Conservation (phyloP, 2,888 invertebrate genomes). For the Elaeidobius kamerunicus region DNA sequence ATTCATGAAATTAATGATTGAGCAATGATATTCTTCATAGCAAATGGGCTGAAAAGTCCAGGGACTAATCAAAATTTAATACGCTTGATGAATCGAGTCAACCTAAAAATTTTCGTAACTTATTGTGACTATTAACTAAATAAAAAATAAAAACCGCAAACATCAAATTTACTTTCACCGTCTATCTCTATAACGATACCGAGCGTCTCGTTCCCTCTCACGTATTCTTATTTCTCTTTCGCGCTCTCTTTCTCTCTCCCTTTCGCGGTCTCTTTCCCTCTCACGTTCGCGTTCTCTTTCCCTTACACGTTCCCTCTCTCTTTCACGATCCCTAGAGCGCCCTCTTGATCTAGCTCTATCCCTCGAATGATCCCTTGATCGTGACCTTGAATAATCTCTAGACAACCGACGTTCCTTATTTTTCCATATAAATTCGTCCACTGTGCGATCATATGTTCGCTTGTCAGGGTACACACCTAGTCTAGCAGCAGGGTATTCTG, state of each 20-base stretch:
- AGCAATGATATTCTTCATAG: no score
- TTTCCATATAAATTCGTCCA: slow-evolving; percentile 84
- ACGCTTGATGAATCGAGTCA: no score
- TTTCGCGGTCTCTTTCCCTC: slow-evolving; percentile 44
- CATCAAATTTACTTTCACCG: neutral
- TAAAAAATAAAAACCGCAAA: no score
- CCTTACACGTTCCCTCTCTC: slow-evolving; percentile 32
- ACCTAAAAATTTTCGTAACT: no score
- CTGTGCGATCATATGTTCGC: slow-evolving; percentile 81
- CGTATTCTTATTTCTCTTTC: slow-evolving; percentile 46
- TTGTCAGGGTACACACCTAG: slow-evolving; percentile 51
- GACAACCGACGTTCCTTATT: slow-evolving; percentile 56
- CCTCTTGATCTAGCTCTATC: slow-evolving; percentile 48
- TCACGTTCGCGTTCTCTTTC: slow-evolving; percentile 32
- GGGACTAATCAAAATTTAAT: no score
- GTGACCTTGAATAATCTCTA: slow-evolving; percentile 36
- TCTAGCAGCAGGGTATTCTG: slow-evolving; percentile 67
- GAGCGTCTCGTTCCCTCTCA: slow-evolving; percentile 9
- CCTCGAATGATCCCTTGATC: slow-evolving; percentile 18
- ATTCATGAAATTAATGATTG: no score
- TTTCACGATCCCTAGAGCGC: slow-evolving; percentile 45
- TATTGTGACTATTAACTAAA: no score
- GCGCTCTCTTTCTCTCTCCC: slow-evolving; percentile 28
- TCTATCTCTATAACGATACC: slow-evolving; percentile 16
- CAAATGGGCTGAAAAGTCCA: no score